These are phyloP conservation scores for Xestobium rufovillosum DNA, from an alignment of 2,888 invertebrate genomes.

Conservation along the genomic window DNA sequence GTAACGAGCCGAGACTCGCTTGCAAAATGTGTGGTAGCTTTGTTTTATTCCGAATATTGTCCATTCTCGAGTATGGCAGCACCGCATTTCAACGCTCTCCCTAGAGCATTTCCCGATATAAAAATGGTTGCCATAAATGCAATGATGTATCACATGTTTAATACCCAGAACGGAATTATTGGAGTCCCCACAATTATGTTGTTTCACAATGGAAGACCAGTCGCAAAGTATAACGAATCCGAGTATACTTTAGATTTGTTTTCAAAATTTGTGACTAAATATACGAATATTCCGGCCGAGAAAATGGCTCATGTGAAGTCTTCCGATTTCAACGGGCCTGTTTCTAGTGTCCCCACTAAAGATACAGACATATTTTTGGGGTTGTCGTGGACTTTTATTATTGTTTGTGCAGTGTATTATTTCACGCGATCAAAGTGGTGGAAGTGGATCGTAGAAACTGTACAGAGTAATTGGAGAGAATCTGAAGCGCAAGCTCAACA, in stretches of 20 bases:
- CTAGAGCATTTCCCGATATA: constrained; percentile 77
- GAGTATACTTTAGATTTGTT: constrained; percentile 73
- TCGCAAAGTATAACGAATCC: constrained; percentile 77
- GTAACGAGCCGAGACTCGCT: constrained; percentile 56
- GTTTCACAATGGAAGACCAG: constrained; percentile 81
- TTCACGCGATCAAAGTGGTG: constrained; percentile 71
- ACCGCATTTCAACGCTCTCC: constrained; percentile 83
- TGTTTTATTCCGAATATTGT: constrained; percentile 87
- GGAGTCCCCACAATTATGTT: constrained; percentile 84
- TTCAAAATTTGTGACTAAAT: constrained; percentile 65
- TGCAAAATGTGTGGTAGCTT: constrained; percentile 66
- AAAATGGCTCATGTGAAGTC: constrained; percentile 62
- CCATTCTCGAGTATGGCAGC: constrained; percentile 86
- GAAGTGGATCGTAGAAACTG: constrained; percentile 71
- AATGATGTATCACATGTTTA: constrained; percentile 71
- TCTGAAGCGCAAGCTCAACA: constrained; percentile 77
- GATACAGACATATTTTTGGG: constrained; percentile 76
- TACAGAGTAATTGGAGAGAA: constrained; percentile 82
- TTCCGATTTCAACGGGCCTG: constrained; percentile 72
- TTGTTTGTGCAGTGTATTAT: constrained; percentile 64
- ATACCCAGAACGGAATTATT: constrained; percentile 85
- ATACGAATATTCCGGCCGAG: constrained; percentile 62
- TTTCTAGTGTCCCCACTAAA: constrained; percentile 66
- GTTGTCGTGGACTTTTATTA: constrained; percentile 79
- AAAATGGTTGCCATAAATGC: constrained; percentile 89